phyloP scores from a whole-genome alignment of 2,113 vertebrate genomes.

The Eonycteris spelaea region DNA sequence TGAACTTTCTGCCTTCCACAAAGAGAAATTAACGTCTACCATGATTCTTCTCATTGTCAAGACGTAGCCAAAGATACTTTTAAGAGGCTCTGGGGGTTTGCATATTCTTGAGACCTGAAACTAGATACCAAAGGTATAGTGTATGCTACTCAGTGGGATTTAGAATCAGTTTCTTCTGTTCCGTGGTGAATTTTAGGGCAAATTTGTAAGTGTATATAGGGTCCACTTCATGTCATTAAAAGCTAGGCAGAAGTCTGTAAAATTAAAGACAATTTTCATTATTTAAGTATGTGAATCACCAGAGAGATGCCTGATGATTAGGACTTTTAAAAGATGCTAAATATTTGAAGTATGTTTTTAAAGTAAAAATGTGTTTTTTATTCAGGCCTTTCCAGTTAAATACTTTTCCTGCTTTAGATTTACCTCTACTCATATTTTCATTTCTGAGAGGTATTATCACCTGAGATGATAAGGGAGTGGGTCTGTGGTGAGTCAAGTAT shows the following conservation, averaged over 20 bases:
- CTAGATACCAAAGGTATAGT: not conserved
- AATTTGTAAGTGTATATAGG: not conserved
- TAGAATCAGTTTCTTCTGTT: not conserved
- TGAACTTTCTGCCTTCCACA: not conserved
- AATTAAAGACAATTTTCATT: not conserved
- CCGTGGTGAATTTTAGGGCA: not conserved
- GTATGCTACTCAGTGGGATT: not conserved
- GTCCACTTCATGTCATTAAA: not conserved
- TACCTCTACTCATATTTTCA: not conserved
- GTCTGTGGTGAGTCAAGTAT: not conserved
- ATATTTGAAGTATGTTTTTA: conserved; percentile 2
- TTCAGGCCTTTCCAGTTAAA: not conserved
- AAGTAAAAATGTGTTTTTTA: not conserved
- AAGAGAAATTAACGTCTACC: not conserved
- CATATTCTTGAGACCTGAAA: not conserved
- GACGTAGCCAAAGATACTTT: not conserved
- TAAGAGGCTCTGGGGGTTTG: not conserved
- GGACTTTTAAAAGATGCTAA: not conserved
- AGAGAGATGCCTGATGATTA: not conserved
- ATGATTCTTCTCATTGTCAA: not conserved
- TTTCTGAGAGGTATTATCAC: not conserved
- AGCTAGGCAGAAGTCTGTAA: not conserved
- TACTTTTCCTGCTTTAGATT: not conserved
- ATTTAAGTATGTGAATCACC: not conserved
- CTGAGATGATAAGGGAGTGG: not conserved